phyloP scores from a whole-genome alignment of 2,797 vertebrate species.

The Trichosurus vulpecula region DNA sequence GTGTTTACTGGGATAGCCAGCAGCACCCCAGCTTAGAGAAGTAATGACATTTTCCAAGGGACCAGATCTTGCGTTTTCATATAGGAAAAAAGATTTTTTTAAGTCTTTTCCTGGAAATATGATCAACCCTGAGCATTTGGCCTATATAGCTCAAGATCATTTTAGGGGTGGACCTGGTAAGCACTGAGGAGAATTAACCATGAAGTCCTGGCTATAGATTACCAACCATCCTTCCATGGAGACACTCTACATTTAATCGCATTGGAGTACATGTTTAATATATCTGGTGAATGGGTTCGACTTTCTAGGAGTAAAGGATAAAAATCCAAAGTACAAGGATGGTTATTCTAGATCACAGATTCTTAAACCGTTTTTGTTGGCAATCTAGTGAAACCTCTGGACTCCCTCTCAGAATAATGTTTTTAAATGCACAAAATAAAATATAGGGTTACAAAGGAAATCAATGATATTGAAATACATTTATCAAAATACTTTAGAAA shows the following conservation, averaged over 20 bases:
- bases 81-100: conserved; percentile 12
- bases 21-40: neutral
- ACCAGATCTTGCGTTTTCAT: conserved; percentile 9
- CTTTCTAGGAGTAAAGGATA: conserved; percentile 11
- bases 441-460: neutral
- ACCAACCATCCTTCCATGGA: neutral
- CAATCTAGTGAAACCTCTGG: neutral
- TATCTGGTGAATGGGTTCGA: neutral
- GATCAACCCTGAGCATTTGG: neutral
- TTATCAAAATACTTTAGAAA: neutral
- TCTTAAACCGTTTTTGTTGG: neutral
- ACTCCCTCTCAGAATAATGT: neutral
- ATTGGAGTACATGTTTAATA: neutral
- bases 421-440: neutral
- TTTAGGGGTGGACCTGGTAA: neutral
- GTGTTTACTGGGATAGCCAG: conserved; percentile 39
- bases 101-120: neutral
- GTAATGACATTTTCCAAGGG: neutral
- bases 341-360: conserved; percentile 41
- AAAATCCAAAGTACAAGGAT: neutral
- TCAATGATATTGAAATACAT: neutral
- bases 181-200: neutral
- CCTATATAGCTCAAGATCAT: neutral
- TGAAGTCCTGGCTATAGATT: neutral
- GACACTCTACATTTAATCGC: neutral